These are phyloP conservation scores for Ellobius talpinus DNA, from an alignment of 2,113 vertebrate species.

Conservation along the genomic window DNA sequence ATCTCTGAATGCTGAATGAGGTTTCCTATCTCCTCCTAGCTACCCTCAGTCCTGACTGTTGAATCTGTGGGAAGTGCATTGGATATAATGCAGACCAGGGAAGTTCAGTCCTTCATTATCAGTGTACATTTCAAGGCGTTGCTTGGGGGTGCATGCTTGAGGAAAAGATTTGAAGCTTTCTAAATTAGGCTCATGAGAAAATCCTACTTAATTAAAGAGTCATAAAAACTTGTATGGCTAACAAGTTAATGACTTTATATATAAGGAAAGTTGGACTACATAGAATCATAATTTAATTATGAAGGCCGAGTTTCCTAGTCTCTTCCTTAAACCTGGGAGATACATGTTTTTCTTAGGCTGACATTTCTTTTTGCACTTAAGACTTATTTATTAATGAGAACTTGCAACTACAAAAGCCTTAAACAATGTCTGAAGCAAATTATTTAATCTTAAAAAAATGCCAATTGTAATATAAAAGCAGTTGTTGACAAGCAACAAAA, in stretches of 20 bases:
- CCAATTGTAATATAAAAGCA: not conserved
- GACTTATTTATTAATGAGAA: not conserved
- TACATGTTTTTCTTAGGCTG: not conserved
- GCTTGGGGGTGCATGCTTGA: not conserved
- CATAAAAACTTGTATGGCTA: not conserved
- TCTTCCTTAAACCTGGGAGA: not conserved
- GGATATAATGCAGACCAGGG: not conserved
- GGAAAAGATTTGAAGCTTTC: not conserved
- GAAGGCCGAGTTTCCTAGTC: not conserved
- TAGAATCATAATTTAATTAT: not conserved
- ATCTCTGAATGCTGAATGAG: not conserved
- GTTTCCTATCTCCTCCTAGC: not conserved
- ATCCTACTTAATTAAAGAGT: not conserved
- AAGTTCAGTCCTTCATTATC: not conserved
- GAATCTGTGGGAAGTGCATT: not conserved
- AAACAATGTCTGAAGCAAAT: not conserved
- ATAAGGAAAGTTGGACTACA: not conserved
- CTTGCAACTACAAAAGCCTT: not conserved
- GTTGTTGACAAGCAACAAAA: not conserved
- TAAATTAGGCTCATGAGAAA: not conserved
- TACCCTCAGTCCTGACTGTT: not conserved
- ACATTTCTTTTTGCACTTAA: not conserved
- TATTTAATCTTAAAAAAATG: constrained; percentile 5
- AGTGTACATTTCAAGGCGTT: not conserved
- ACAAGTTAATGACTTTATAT: not conserved